Evolutionary conservation across 2,113 vertebrate species (phyloP).

Genomic region (Indicator indicator): DNA sequence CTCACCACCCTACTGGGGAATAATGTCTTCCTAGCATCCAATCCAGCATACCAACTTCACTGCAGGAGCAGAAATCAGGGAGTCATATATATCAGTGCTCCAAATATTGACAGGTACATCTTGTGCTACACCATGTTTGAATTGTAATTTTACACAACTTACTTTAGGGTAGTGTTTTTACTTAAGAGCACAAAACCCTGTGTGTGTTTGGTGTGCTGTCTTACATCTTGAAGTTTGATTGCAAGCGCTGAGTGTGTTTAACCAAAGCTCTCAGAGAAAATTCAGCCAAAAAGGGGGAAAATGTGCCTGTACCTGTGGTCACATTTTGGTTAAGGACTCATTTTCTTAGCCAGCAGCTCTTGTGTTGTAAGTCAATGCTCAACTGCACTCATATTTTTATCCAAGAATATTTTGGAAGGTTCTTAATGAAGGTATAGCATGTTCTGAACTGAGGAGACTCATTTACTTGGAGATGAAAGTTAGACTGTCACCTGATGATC

Average conservation of each 20-base stretch:
- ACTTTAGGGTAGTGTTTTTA: not conserved
- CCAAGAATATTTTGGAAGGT: not conserved
- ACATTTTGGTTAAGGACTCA: accelerated
- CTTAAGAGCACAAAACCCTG: not conserved
- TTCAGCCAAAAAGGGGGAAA: not conserved
- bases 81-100: not conserved
- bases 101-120: not conserved
- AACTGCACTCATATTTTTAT: not conserved
- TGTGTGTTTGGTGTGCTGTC: not conserved
- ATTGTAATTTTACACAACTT: not conserved
- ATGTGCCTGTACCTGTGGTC: not conserved
- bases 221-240: not conserved
- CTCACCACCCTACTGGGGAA: no score
- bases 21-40: no score
- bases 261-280: not conserved
- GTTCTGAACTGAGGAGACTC: constrained; percentile 65
- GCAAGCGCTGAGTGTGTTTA: not conserved
- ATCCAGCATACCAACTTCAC: accelerated
- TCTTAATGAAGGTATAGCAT: not conserved
- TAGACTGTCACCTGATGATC: constrained; percentile 75
- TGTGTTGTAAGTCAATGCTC: not conserved
- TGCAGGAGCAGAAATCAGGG: not conserved
- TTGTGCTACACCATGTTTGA: not conserved
- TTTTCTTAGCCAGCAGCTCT: not conserved
- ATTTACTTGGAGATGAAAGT: constrained; percentile 77